Base-by-base conservation (phyloP, 2,888 invertebrate species). In the Pyralis farinalis region DNA sequence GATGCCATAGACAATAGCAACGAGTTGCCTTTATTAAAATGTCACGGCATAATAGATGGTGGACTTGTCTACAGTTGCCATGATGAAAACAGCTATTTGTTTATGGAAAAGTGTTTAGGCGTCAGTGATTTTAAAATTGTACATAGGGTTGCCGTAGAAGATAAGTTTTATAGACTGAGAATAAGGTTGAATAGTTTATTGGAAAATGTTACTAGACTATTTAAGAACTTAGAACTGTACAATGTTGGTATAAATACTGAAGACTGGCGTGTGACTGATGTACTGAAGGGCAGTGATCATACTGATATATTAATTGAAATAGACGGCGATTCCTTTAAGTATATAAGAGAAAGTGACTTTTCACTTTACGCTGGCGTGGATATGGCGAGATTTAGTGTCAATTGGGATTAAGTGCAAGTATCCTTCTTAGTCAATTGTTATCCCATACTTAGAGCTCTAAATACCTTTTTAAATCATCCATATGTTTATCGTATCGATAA, bases 41-140 rank as follows among this genome's bases (percentile, higher is more conserved):
- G 77, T 48, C 60, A 71, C 29, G 82, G 82, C 1, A 47, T 71
- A 0, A 49, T 69, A 58, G 55, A 71, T 48, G 70, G 68, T 43
- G 63, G 51, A 0, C 16, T 83, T 0, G 34, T 73, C 0, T 82
- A 81, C 37, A 63, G 55, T 46, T 83, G 80, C 49, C 59, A 73
- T 27, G 60, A 59, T 12, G 55, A 69, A 45, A 51, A 55, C 7
- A 58, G 67, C 16, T 58, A 49, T 31, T 16, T 43, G 0, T 66
- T 71, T 54, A 43, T 75, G 1, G 40, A 52, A 40, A 51, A 53
- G 1, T 33, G 48, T 6, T 9, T 64, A 37, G 47, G 41, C 39
- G 44, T 43, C 43, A 53, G 43, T 21, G 41, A 51, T 25, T 43
- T 61, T 4, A 50, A 44, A 34, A 30, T 60, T 12, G 36, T 51